These are phyloP conservation scores for Morpho deidamia DNA, from an alignment of 2,888 invertebrate genomes.

Conservation along the genomic window DNA sequence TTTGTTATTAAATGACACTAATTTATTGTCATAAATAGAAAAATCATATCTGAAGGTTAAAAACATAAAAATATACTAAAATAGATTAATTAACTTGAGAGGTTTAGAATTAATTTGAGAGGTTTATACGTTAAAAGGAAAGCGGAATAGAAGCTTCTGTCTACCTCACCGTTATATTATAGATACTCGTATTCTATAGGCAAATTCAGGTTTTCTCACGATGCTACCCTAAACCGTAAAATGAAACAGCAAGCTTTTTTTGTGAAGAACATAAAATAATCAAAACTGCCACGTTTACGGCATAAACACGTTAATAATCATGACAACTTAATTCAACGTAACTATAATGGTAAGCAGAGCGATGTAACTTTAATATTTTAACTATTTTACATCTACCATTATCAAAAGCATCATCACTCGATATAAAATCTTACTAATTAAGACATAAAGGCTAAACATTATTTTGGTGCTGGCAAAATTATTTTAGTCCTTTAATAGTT, in stretches of 20 bases:
- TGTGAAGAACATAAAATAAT: conserved; percentile 5
- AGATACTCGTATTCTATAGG: neutral
- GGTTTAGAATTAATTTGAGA: too few relatives aligned
- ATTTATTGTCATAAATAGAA: too few relatives aligned
- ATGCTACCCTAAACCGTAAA: too few relatives aligned
- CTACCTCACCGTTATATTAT: neutral
- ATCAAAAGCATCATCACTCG: neutral
- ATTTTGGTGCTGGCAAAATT: neutral
- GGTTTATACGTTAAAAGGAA: too few relatives aligned
- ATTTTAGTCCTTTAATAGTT: conserved; percentile 1
- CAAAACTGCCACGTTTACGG: conserved; percentile 26
- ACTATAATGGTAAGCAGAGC: conserved; percentile 71
- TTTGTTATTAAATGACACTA: too few relatives aligned
- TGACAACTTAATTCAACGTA: conserved; percentile 68
- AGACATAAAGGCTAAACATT: neutral
- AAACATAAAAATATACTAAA: too few relatives aligned
- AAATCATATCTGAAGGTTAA: too few relatives aligned
- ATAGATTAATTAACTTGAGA: too few relatives aligned
- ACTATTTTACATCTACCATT: conserved; percentile 8
- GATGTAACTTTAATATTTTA: conserved; percentile 52
- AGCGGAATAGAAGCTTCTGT: too few relatives aligned
- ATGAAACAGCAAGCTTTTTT: too few relatives aligned
- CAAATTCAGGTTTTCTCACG: neutral
- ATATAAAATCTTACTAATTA: conserved; percentile 5
- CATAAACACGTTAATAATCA: conserved; percentile 71